Evolutionary conservation across 1,140 invertebrate genomes (phyloP).

Genomic region (Aphaenogaster ashmeadi): DNA sequence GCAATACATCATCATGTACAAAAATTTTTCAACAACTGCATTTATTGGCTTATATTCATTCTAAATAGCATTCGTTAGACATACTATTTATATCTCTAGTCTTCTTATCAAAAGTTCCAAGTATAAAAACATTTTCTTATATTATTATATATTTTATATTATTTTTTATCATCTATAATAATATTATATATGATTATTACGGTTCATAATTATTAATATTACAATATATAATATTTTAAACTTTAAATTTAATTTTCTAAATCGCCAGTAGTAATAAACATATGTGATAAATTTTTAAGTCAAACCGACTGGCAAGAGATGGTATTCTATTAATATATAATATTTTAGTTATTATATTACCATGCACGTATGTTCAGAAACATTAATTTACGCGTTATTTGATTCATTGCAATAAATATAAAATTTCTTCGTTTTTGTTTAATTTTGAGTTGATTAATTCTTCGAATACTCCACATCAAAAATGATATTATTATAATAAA

Average conservation of each 20-base stretch:
- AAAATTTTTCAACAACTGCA: no score
- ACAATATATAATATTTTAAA: slow-evolving; percentile 6
- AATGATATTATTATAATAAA: slow-evolving; percentile 1
- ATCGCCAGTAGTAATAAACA: no score
- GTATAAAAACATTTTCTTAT: neutral
- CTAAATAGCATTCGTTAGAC: neutral
- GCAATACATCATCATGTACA: no score
- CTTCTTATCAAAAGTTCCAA: neutral
- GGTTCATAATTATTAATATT: slow-evolving; percentile 10
- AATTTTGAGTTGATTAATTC: slow-evolving; percentile 36
- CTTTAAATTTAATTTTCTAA: no score
- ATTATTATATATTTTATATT: neutral
- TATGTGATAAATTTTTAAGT: no score
- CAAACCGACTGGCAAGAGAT: no score
- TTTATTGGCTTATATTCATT: no score
- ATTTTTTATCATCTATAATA: neutral
- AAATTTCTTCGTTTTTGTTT: neutral
- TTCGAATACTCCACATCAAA: neutral
- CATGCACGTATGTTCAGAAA: neutral
- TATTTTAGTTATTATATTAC: neutral
- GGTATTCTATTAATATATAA: no score
- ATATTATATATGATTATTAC: neutral
- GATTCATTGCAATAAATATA: slow-evolving; percentile 18
- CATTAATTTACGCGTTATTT: slow-evolving; percentile 13
- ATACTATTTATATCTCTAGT: neutral